A percentile compares a stretch with the other conserved stretches of the same genome.
Evolutionary conservation across 2,888 invertebrate genomes (phyloP).

Genomic region (Tillus elongatus): DNA sequence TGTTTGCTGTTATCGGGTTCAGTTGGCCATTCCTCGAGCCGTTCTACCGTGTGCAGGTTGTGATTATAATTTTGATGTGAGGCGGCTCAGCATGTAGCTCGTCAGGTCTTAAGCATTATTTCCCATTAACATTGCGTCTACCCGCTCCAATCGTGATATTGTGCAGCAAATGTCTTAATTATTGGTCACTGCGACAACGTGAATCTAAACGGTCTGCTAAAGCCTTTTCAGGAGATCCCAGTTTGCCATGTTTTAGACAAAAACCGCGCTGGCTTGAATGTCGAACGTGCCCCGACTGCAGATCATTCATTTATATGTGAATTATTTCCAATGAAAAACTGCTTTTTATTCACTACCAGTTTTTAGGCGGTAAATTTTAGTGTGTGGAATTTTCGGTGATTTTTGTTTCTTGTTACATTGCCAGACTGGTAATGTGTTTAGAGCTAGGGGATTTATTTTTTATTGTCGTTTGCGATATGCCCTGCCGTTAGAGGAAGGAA

Average conservation of each 20-base stretch:
- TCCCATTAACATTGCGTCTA: constrained; percentile 37
- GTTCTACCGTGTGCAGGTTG: neutral
- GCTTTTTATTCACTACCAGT: constrained; percentile 32
- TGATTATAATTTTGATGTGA: constrained; percentile 3
- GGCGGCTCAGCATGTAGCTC: no score
- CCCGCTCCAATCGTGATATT: constrained; percentile 43
- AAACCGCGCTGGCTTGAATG: constrained; percentile 35
- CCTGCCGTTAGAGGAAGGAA: no score
- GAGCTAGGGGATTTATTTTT: neutral
- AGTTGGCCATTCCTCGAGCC: neutral
- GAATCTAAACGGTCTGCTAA: constrained; percentile 43
- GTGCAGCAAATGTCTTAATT: constrained; percentile 44
- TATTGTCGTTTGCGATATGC: no score
- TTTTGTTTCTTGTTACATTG: constrained; percentile 22
- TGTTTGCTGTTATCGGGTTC: neutral
- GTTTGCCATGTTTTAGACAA: constrained; percentile 34
- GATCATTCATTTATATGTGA: constrained; percentile 35
- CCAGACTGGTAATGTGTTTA: constrained; percentile 20
- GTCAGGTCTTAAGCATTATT: constrained; percentile 27
- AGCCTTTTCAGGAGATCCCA: constrained; percentile 40
- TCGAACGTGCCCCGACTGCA: constrained; percentile 36
- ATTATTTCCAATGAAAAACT: constrained; percentile 39
- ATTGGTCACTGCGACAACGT: constrained; percentile 39
- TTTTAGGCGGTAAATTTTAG: constrained; percentile 35
- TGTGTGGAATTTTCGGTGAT: constrained; percentile 37